Percentiles rank a stretch among this genome's conserved stretches.
These are phyloP conservation scores for Coregonus suidteri DNA, from an alignment of 2,797 vertebrate genomes.

Conservation along the genomic window DNA sequence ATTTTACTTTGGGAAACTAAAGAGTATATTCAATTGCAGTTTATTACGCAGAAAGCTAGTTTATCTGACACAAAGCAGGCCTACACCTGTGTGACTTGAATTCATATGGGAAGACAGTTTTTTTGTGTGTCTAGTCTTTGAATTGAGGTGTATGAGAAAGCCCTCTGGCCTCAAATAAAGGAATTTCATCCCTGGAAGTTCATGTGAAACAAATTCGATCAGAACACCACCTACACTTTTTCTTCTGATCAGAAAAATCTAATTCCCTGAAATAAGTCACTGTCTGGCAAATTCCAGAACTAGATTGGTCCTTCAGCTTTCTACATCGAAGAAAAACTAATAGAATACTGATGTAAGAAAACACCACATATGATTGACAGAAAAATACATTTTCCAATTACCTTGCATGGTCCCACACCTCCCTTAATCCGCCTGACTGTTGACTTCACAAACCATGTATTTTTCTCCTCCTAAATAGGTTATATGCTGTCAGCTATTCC, in stretches of 20 bases:
- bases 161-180: constrained; percentile 10
- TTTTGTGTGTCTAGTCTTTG: background rate
- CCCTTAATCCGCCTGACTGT: constrained; percentile 56
- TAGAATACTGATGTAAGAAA: constrained; percentile 23
- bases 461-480: constrained; percentile 49
- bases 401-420: constrained; percentile 42
- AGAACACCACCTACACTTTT: constrained; percentile 35
- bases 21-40: constrained; percentile 12
- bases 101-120: background rate
- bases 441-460: constrained; percentile 44
- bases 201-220: constrained; percentile 19
- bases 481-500: constrained; percentile 52
- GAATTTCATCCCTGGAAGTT: background rate
- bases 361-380: constrained; percentile 50
- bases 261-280: background rate
- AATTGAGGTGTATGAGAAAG: background rate
- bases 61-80: background rate
- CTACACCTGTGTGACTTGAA: background rate
- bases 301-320: constrained; percentile 3
- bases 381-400: constrained; percentile 62
- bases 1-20: no score
- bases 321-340: constrained; percentile 1
- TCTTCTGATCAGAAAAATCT: background rate
- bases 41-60: background rate
- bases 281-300: constrained; percentile 1